A percentile compares a stretch with the other conserved stretches of the same genome.
These are phyloP conservation scores for Diadema setosum DNA, from an alignment of 35 echinoderm and acorn worm species.

Conservation along the genomic window DNA sequence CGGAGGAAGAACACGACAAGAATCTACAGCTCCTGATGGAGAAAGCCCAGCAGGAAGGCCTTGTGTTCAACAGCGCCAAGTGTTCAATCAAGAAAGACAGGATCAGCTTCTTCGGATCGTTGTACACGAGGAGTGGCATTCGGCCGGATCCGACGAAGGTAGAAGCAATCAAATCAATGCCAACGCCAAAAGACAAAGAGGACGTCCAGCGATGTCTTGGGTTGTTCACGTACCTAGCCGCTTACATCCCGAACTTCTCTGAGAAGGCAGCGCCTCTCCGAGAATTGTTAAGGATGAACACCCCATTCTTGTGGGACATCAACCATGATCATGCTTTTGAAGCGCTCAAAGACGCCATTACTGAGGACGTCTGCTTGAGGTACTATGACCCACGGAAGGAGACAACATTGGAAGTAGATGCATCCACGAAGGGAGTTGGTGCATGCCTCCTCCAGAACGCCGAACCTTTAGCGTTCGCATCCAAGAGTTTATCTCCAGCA, in stretches of 20 bases:
- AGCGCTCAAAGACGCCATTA: no score
- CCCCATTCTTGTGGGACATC: slow-evolving; percentile 18
- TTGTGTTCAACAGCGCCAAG: slow-evolving; percentile 61
- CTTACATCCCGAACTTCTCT: slow-evolving; percentile 34
- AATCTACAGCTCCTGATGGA: slow-evolving; percentile 8
- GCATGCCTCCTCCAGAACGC: no score
- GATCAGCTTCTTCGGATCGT: no score
- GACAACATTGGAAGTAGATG: no score
- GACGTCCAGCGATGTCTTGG: slow-evolving; percentile 45
- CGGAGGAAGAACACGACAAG: slow-evolving; percentile 52
- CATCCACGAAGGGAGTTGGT: no score
- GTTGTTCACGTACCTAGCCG: slow-evolving; percentile 15
- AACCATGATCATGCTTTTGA: no score
- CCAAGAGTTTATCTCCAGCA: no score
- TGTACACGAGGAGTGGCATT: no score
- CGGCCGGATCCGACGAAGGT: slow-evolving; percentile 39
- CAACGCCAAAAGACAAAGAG: slow-evolving; percentile 32
- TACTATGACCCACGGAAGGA: no score
- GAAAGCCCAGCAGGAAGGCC: slow-evolving; percentile 16
- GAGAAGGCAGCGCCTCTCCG: slow-evolving; percentile 9
- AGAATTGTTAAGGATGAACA: slow-evolving; percentile 5
- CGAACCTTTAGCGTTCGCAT: neutral
- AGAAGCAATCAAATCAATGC: slow-evolving; percentile 42
- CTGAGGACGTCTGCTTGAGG: no score
- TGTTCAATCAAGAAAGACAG: slow-evolving; percentile 69